These are phyloP conservation scores for Parazoanthus swiftii DNA, from an alignment of 92 coral and sea anemone genomes.

Conservation along the genomic window DNA sequence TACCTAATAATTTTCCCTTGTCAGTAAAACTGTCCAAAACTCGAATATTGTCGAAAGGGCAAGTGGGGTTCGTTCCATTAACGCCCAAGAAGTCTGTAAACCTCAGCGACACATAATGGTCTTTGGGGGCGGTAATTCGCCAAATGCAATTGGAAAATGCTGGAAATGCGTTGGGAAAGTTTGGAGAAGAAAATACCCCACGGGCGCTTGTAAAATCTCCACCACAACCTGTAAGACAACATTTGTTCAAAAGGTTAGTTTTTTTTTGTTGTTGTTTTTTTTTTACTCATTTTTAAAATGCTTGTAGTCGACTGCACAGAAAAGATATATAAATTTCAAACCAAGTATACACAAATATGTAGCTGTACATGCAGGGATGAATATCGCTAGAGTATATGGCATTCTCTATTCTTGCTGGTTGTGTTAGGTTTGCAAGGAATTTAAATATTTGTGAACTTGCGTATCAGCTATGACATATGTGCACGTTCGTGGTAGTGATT, in stretches of 20 bases:
- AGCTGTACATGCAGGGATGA: too few relatives aligned
- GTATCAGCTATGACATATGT: too few relatives aligned
- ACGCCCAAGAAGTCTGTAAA: slow-evolving; percentile 74
- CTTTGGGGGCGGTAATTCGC: slow-evolving; percentile 73
- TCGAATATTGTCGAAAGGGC: slow-evolving; percentile 69
- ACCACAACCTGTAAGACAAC: slow-evolving; percentile 75
- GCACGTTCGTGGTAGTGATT: too few relatives aligned
- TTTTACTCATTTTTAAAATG: too few relatives aligned
- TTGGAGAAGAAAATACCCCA: slow-evolving; percentile 73
- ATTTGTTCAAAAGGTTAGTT: neutral
- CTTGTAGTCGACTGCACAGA: too few relatives aligned
- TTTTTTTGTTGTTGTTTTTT: too few relatives aligned
- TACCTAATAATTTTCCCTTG: slow-evolving; percentile 64
- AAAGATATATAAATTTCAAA: too few relatives aligned
- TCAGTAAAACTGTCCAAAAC: slow-evolving; percentile 69
- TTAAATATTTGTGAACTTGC: too few relatives aligned
- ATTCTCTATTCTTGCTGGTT: too few relatives aligned
- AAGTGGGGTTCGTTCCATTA: slow-evolving; percentile 65
- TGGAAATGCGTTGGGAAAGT: slow-evolving; percentile 78
- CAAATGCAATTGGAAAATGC: slow-evolving; percentile 76
- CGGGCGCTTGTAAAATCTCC: slow-evolving; percentile 58
- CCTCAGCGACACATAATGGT: slow-evolving; percentile 76
- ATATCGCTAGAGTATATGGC: too few relatives aligned
- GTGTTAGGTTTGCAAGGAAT: too few relatives aligned
- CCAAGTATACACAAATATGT: too few relatives aligned